These are phyloP conservation scores for Ploceus nigricollis DNA, from an alignment of 2,113 vertebrate species.

Conservation along the genomic window DNA sequence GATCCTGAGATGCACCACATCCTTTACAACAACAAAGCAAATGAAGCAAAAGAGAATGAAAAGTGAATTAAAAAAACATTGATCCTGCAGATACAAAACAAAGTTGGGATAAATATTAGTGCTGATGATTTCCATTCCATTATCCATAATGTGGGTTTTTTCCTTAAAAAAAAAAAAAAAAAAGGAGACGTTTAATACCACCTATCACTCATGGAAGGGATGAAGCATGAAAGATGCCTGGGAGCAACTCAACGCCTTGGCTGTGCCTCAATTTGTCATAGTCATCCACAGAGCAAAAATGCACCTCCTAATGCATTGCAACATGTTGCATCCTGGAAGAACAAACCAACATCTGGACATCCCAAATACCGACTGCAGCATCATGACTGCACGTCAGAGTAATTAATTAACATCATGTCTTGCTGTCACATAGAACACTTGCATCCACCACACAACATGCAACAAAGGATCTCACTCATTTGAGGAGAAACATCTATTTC, in stretches of 20 bases:
- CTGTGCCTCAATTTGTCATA: conserved; percentile 60
- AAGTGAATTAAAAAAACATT: conserved; percentile 37
- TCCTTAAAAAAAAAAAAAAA: not conserved
- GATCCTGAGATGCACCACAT: not conserved
- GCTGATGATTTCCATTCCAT: conserved; percentile 36
- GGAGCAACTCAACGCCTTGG: conserved; percentile 45
- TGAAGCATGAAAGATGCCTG: conserved; percentile 57
- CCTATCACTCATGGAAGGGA: conserved; percentile 54
- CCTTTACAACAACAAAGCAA: conserved; percentile 18
- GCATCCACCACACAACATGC: not conserved
- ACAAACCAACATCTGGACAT: conserved; percentile 37
- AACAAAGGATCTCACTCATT: not conserved
- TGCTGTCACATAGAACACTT: not conserved
- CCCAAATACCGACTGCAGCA: not conserved
- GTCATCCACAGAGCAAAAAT: conserved; percentile 27
- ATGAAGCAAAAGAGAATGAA: conserved; percentile 29
- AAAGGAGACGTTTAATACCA: conserved; percentile 3
- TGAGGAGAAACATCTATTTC: not conserved
- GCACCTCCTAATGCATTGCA: conserved; percentile 31
- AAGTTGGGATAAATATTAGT: conserved; percentile 38
- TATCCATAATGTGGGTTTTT: conserved; percentile 23
- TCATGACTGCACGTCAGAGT: conserved; percentile 2
- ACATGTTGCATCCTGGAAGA: conserved; percentile 31
- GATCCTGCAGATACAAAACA: conserved; percentile 14
- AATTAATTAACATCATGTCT: not conserved